Base-by-base conservation (phyloP, 2,113 vertebrate genomes). In the Motacilla alba region DNA sequence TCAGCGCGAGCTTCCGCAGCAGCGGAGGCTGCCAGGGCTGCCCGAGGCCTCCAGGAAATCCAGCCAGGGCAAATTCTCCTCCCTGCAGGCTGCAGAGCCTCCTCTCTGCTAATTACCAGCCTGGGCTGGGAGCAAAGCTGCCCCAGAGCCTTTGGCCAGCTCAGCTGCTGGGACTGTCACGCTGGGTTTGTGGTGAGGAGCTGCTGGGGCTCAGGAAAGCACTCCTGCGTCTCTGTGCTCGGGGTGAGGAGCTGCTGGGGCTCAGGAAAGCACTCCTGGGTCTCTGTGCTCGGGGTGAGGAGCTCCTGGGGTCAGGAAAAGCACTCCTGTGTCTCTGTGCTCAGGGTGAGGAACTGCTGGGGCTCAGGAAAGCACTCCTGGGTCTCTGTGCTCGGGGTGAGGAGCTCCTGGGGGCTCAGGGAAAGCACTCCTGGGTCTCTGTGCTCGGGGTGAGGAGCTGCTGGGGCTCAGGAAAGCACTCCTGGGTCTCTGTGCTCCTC, bases 1-100 rank as follows among this genome's bases (percentile, higher is more conserved):
- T 0, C 1, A 7, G 8, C 24, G 9, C 37, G 0, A 20, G 14
- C 7, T 46, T 60, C 30, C 35, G 6, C 19, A 31, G 28, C 49
- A 50, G 74, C 30, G 93, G 17, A 52, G 33, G 55, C 27, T 82
- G 50, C 43, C n/a, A 21, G 1, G 1, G 67, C n/a, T 63, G 28
- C 31, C 63, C 94, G 26, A 39, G 23, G 39, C 59, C 69, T 66
- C 27, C 59, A 52, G 84, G 46, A 41, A 30, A n/a, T 11, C 5
- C 76, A 59, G 47, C 52, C 77, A n/a, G 73, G 58, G 41, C 23
- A 6, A 18, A 90, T 94, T 82, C 28, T 59, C 17, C 30, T 11
- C 14, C 78, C 82, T 75, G 2, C 9, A 31, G 95, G 88, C 87
- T 83, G 70, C 8, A 76, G 59, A 64, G 44, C 60, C 60, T 89